Percentiles rank a stretch among this genome's conserved stretches.
These are phyloP conservation scores for Alexandromys fortis DNA, from an alignment of 2,113 vertebrate species.

Conservation along the genomic window DNA sequence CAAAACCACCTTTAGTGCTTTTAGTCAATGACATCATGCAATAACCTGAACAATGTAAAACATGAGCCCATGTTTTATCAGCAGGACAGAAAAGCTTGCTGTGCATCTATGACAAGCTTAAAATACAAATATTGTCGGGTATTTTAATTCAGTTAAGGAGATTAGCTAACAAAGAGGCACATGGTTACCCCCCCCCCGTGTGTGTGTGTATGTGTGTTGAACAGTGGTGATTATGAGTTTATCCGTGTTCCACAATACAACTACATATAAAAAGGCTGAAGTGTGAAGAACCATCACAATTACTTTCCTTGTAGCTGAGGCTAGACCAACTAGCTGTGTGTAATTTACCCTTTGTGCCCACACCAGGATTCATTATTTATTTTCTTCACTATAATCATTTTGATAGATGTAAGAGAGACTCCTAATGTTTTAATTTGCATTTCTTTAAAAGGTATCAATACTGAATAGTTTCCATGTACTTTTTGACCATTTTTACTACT, in stretches of 20 bases:
- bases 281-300: not conserved
- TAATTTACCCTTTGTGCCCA: not conserved
- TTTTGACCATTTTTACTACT: not conserved
- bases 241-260: not conserved
- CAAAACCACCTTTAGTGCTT: not conserved
- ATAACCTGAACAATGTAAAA: not conserved
- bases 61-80: not conserved
- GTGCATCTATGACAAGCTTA: not conserved
- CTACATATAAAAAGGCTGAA: not conserved
- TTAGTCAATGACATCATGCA: not conserved
- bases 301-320: not conserved
- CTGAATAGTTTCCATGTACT: not conserved
- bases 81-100: not conserved
- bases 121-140: not conserved
- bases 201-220: not conserved
- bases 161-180: not conserved
- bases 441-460: not conserved
- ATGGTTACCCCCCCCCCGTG: accelerated
- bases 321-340: not conserved
- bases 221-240: not conserved
- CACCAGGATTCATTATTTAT: not conserved
- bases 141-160: not conserved
- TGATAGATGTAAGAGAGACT: not conserved
- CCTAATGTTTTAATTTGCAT: not conserved
- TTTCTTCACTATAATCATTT: not conserved